Base-by-base conservation (phyloP, 2,888 invertebrate genomes). In the Tyria jacobaeae region DNA sequence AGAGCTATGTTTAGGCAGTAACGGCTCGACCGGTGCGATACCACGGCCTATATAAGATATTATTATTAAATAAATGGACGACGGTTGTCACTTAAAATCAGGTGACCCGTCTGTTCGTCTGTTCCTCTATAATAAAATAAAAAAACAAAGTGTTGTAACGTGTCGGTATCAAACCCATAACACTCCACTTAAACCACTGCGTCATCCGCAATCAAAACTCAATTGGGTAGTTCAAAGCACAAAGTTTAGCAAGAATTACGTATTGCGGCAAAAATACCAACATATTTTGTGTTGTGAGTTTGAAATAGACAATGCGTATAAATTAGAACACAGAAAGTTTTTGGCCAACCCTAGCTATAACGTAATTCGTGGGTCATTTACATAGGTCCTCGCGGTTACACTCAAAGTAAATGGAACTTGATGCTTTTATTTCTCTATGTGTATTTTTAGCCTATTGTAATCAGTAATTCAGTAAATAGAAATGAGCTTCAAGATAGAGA, bases 381-480 rank as follows among this genome's bases (percentile, higher is more conserved):
- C n/a, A n/a, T n/a, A 31, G 57, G 57, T 62, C 48, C 44, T 3
- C n/a, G 47, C 25, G 57, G 50, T 61, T 48, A 62, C 7, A 57
- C 39, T 17, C 39, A 14, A 54, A 54, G 41, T 55, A 55, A 41
- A 60, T 51, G 50, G 41, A 44, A 50, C 31, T 35, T 31, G 39
- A 24, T 31, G 35, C 25, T 35, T 51, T 27, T 54, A 41, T 27
- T 60, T 34, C 25, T 55, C 4, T 24, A 15, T 35, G n/a, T 21
- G 21, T 10, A 49, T 21, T 34, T 24, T 17, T 15, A 24, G 34
- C 25, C 37, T 57, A 17, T 60, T 55, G 3, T 39, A 49, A 39
- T 31, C 31, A 15, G 37, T 54, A 15, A 54, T 27, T 47, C 37
- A 59, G 35, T 48, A 48, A 48, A 39, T 54, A 48, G 52, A n/a